Evolutionary conservation across 2,113 vertebrate species (phyloP).

Genomic region (Halcyon malimbica): DNA sequence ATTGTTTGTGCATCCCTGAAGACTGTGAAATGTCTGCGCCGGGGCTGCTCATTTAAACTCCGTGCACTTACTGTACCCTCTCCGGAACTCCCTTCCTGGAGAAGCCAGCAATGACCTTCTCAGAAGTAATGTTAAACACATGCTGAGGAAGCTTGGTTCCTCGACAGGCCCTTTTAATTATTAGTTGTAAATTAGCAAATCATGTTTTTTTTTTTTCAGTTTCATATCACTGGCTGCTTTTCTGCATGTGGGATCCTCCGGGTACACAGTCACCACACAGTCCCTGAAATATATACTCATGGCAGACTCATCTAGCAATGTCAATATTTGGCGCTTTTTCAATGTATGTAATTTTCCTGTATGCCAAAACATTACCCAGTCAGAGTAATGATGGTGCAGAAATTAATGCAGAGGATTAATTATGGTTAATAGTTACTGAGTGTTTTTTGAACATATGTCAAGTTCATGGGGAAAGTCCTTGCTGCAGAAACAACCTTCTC

Average conservation of each 20-base stretch:
- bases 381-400: neutral
- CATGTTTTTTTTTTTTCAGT: conserved; percentile 3
- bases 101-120: conserved; percentile 69
- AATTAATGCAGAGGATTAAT: neutral
- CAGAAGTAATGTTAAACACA: conserved; percentile 70
- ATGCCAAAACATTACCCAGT: neutral
- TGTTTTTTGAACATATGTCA: neutral
- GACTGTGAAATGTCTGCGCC: conserved; percentile 59
- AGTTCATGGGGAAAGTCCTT: neutral
- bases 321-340: neutral
- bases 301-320: neutral
- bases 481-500: neutral
- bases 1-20: conserved; percentile 73
- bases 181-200: conserved; percentile 68
- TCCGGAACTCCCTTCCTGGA: conserved; percentile 54
- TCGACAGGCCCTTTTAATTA: conserved; percentile 64
- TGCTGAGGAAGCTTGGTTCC: conserved; percentile 40
- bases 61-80: conserved; percentile 48
- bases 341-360: neutral
- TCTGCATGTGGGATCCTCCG: neutral
- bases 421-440: neutral
- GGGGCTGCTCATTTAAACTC: conserved; percentile 46
- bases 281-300: neutral
- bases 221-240: neutral
- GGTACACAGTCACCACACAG: neutral